Evolutionary conservation across 1,140 invertebrate species (phyloP).

Genomic region (Hormaphis cornu): DNA sequence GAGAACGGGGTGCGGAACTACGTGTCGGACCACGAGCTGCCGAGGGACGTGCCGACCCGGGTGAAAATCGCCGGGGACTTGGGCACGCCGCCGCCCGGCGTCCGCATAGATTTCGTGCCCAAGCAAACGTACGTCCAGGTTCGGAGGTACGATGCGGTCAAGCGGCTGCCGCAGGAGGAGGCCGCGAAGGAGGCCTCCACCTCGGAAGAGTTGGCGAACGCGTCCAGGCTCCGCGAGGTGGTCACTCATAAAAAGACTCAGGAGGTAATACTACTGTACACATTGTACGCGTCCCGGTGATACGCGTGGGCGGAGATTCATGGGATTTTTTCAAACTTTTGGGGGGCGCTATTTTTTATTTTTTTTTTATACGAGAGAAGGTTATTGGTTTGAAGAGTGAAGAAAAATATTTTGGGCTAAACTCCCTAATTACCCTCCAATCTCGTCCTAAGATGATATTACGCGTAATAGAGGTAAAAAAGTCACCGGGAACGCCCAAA

Average conservation of each 20-base stretch:
- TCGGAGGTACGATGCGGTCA: slow-evolving; percentile 48
- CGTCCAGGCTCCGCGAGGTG: slow-evolving; percentile 53
- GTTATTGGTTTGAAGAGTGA: too few species aligned
- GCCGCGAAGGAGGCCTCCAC: slow-evolving; percentile 49
- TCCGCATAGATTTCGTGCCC: slow-evolving; percentile 52
- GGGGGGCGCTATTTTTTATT: too few species aligned
- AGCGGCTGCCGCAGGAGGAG: slow-evolving; percentile 50
- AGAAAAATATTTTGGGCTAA: too few species aligned
- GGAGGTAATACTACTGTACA: slow-evolving; percentile 37
- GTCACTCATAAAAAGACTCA: slow-evolving; percentile 60
- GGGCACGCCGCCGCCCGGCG: slow-evolving; percentile 44
- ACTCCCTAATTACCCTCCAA: too few species aligned
- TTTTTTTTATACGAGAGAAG: too few species aligned
- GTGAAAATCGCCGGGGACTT: slow-evolving; percentile 47
- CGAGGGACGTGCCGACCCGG: slow-evolving; percentile 43
- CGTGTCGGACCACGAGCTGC: slow-evolving; percentile 44
- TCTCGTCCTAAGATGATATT: too few species aligned
- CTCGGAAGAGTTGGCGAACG: slow-evolving; percentile 52
- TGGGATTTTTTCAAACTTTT: too few species aligned
- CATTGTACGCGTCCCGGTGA: too few species aligned
- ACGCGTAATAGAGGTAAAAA: too few species aligned
- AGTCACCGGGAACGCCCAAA: too few species aligned
- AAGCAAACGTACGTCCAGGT: slow-evolving; percentile 58
- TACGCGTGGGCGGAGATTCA: too few species aligned
- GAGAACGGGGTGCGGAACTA: slow-evolving; percentile 15